These are phyloP conservation scores for Polyodon spathula DNA, from an alignment of 2,113 vertebrate genomes.

Conservation along the genomic window DNA sequence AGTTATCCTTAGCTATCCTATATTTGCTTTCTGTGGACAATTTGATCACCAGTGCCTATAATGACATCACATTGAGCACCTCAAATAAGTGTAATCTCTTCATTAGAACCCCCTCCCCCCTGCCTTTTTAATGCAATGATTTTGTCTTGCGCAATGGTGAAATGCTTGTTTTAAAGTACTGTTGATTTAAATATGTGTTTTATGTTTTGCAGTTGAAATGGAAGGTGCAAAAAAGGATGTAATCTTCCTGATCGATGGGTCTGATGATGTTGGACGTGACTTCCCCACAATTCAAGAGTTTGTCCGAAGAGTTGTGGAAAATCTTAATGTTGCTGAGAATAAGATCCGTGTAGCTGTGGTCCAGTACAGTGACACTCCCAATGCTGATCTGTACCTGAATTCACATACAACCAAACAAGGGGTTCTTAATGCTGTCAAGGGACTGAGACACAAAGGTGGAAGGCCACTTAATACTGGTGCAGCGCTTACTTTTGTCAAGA, in stretches of 20 bases:
- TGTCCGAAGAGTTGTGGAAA: constrained; percentile 68
- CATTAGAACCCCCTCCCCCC: too few species aligned
- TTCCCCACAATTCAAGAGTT: constrained; percentile 76
- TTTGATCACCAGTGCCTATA: too few species aligned
- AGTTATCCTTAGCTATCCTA: too few species aligned
- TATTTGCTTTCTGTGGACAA: too few species aligned
- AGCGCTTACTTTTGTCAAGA: constrained; percentile 67
- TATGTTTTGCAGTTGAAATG: constrained; percentile 38
- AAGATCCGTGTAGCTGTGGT: constrained; percentile 69
- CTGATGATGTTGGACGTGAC: constrained; percentile 63
- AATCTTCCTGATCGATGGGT: constrained; percentile 86
- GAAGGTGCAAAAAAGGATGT: constrained; percentile 73
- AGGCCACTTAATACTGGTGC: constrained; percentile 71
- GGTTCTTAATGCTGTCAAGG: constrained; percentile 45
- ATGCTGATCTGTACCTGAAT: constrained; percentile 73
- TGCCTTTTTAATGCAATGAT: too few species aligned
- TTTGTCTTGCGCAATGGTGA: too few species aligned
- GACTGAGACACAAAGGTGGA: constrained; percentile 64
- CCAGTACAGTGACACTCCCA: constrained; percentile 73
- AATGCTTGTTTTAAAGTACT: not conserved
- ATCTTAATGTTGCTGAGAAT: constrained; percentile 71
- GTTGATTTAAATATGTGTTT: constrained; percentile 2
- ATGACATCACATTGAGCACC: too few species aligned
- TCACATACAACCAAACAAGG: constrained; percentile 66
- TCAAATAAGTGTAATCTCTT: too few species aligned